Evolutionary conservation across 2,113 vertebrate species (phyloP).

Genomic region (Chitala chitala): DNA sequence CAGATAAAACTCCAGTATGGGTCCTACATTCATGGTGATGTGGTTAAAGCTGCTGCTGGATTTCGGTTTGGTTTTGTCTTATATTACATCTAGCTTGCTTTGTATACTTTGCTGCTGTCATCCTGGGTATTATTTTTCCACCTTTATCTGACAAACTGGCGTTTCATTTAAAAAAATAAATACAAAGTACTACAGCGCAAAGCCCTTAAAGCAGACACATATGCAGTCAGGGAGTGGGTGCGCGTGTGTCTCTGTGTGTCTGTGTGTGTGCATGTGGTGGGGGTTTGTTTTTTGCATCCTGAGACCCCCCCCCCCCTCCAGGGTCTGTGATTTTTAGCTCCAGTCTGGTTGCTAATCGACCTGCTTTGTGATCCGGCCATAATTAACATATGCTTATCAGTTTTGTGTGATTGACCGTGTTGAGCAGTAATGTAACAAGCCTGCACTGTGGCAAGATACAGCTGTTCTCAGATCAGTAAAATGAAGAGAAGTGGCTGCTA

Average conservation of each 20-base stretch:
- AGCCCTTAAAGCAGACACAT: not conserved
- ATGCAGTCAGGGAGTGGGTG: not conserved
- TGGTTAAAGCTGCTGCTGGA: no score
- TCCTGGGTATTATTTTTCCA: no score
- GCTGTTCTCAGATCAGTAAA: not conserved
- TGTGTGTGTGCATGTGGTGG: no score
- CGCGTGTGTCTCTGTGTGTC: no score
- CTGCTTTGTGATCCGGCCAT: constrained; percentile 90
- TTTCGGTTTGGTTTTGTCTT: no score
- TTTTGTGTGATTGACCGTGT: constrained; percentile 85
- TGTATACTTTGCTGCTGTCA: no score
- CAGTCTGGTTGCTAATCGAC: constrained; percentile 85
- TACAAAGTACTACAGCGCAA: no score
- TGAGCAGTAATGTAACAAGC: constrained; percentile 59
- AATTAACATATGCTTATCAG: constrained; percentile 98
- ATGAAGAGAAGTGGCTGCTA: not conserved
- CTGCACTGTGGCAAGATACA: not conserved
- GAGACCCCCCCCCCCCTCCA: constrained; percentile 80
- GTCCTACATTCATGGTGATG: no score
- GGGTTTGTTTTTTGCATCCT: constrained; percentile 64
- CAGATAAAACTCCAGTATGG: no score
- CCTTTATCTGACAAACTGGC: no score
- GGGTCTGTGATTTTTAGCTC: constrained; percentile 80
- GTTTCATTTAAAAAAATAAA: no score
- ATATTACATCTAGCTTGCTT: no score